phyloP scores from a whole-genome alignment of 2,888 invertebrate species.

The Poecilobothrus nobilitatus region DNA sequence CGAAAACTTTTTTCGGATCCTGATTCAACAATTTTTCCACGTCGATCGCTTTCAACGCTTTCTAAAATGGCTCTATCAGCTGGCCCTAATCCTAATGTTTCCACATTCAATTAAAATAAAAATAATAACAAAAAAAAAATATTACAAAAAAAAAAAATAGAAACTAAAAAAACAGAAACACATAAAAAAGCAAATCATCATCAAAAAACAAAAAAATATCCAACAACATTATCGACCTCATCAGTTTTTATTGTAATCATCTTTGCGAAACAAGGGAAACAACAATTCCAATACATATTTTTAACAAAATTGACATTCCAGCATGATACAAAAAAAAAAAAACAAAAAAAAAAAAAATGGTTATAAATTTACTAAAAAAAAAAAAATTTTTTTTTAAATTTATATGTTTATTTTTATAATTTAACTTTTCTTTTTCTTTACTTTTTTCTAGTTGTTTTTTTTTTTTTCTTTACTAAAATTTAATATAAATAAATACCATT shows the following conservation, averaged over 20 bases:
- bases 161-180: background rate
- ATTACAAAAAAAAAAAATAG: background rate
- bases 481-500: too few relatives aligned
- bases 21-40: constrained; percentile 56
- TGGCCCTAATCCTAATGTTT: constrained; percentile 30
- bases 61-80: constrained; percentile 60
- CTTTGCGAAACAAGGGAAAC: background rate
- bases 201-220: background rate
- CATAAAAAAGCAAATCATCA: background rate
- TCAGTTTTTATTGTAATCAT: background rate
- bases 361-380: background rate
- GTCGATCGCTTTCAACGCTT: constrained; percentile 69
- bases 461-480: too few relatives aligned
- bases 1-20: constrained; percentile 78
- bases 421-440: too few relatives aligned
- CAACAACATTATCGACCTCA: background rate
- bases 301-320: background rate
- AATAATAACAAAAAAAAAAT: background rate
- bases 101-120: background rate
- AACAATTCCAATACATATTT: background rate
- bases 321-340: background rate
- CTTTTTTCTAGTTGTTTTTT: too few relatives aligned
- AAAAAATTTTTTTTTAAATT: too few relatives aligned
- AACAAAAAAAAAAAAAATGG: background rate
- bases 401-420: too few relatives aligned